phyloP scores from a whole-genome alignment of 2,888 invertebrate genomes.

The Spilosoma lubricipeda region DNA sequence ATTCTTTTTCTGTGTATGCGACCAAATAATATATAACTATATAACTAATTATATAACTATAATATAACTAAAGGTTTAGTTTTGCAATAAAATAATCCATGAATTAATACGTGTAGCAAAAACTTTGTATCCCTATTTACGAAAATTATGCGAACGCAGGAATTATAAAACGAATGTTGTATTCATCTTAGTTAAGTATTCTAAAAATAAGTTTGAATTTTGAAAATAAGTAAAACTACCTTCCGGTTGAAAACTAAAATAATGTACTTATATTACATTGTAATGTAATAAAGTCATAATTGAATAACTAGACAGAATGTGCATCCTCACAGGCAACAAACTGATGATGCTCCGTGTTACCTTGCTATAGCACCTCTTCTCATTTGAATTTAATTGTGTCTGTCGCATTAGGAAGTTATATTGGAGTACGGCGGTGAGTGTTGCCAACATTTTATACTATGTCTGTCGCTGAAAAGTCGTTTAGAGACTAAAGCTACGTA shows the following conservation, averaged over 20 bases:
- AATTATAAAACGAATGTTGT: too few species aligned
- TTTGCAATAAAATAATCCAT: too few species aligned
- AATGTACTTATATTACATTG: not conserved
- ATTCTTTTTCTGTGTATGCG: too few species aligned
- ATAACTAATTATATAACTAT: too few species aligned
- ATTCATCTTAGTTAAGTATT: too few species aligned
- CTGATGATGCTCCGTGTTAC: not conserved
- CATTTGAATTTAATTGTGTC: conserved; percentile 48
- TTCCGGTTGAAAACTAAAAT: too few species aligned
- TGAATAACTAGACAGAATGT: not conserved
- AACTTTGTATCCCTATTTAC: too few species aligned
- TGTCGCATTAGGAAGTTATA: conserved; percentile 57
- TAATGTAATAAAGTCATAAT: not conserved
- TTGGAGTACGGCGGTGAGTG: conserved; percentile 53
- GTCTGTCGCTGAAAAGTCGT: conserved; percentile 46
- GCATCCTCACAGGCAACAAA: not conserved
- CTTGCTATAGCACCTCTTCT: not conserved
- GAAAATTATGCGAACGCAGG: too few species aligned
- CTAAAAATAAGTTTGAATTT: not conserved
- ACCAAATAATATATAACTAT: too few species aligned
- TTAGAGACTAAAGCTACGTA: conserved; percentile 26
- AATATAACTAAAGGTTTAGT: too few species aligned
- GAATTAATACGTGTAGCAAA: too few species aligned
- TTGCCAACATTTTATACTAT: conserved; percentile 55
- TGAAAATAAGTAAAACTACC: not conserved